Evolutionary conservation across 2,113 vertebrate genomes (phyloP), one percentile per base, ranked within the genome.

Genomic region (Monarcha castaneiventris): DNA sequence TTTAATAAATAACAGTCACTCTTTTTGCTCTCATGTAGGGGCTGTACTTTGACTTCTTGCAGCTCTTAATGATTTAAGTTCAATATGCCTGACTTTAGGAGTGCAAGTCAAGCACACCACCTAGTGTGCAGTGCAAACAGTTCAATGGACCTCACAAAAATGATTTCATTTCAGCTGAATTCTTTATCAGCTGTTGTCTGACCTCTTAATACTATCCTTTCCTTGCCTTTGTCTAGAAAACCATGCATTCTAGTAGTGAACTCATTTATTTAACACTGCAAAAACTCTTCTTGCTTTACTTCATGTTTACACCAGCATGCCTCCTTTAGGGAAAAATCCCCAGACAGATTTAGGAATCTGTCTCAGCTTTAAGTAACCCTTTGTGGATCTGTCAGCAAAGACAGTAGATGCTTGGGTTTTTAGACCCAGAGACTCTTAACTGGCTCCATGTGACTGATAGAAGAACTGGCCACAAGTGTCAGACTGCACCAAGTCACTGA

Each of bases 31-130:
- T 80, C n/a, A 26, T 33, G 18, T 52, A 73, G 35, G 69, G 37
- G 13, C 29, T 88, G 39, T 56, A 54, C 27, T 96, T 87, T 15
- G 59, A 83, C 29, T 62, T 78, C 44, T 56, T 69, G 41, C 29
- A 55, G 13, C 6, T 56, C 49, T 41, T 63, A 59, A 59, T 14
- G 22, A 41, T 80, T 63, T 21, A 55, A 92, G 61, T n/a, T 59
- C 63, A 44, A 1, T 74, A 58, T 30, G 63, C 74, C 63, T 77
- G 90, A 74, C 73, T 96, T 75, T 6, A 55, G 80, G 78, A 93
- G 87, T 80, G 81, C 85, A 95, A 96, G 93, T 86, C 92, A 96
- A 93, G 90, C 48, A 95, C 96, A 94, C 97, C 97, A 97, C 85
- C 97, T 97, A 97, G 96, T 89, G 97, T 91, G 85, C 94, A 91